Evolutionary conservation across 2,113 vertebrate genomes (phyloP), one percentile per base, ranked within the genome.

Genomic region (Perca flavescens): DNA sequence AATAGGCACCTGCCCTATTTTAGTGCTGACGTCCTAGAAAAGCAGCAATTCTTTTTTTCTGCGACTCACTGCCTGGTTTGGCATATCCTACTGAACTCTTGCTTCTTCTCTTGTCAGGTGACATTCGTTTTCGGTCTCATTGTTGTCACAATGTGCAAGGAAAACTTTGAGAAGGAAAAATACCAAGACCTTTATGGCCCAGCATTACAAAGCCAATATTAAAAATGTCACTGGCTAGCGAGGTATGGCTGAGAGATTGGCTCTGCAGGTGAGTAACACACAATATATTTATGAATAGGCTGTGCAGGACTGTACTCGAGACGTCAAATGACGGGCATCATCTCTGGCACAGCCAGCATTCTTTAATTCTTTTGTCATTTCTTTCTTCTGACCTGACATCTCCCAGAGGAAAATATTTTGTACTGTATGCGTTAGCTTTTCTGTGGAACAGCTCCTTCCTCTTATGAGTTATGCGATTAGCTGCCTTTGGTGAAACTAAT

Each of bases 231-330:
- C 61, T 52, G 72, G 62, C 47, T 77, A 6, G 54, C 17, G 5
- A 67, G 65, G 57, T 60, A n/a, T 19, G 21, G 58, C 65, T 79
- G 79, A 77, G 34, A 88, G 76, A 74, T 65, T 58, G 53, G 25
- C 57, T 80, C 62, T 82, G 74, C 28, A 58, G 64, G 84, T 86
- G 67, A 83, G 52, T 34, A 80, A 83, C 47, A 64, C 58, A 77
- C 65, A 73, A 64, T 62, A 68, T 75, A 65, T 62, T 77, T 74
- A 10, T 80, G 64, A 79, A 31, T 22, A 77, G 46, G 56, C n/a
- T 56, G 6, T 31, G 14, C 17, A 49, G 60, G 31, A 68, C 62
- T 54, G 58, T 36, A 57, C 71, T 5, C 28, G 12, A 57, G 47
- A 40, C 16, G n/a, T 65, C 50, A 47, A 73, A 63, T 70, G 34